These are phyloP conservation scores for Scolopax rusticola DNA, from an alignment of 2,797 vertebrate genomes.

Conservation along the genomic window DNA sequence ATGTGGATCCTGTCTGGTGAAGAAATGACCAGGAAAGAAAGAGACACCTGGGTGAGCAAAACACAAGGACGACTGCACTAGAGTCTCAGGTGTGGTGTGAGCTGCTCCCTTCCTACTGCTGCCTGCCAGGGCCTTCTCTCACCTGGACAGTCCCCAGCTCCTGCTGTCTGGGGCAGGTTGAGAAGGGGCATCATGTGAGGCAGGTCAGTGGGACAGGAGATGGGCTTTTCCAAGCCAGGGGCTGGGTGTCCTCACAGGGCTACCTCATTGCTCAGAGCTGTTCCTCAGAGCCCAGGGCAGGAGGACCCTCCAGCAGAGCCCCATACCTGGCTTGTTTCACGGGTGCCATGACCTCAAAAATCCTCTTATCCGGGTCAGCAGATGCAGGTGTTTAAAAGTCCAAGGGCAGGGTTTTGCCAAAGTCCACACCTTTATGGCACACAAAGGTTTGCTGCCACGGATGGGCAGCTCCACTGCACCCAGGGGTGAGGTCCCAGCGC, in stretches of 20 bases:
- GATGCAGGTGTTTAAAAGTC: background rate
- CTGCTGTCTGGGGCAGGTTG: background rate
- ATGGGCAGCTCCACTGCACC: accelerated
- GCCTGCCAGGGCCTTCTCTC: background rate
- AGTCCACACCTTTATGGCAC: constrained; percentile 21
- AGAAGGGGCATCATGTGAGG: accelerated
- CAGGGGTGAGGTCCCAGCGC: background rate
- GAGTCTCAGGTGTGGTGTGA: accelerated
- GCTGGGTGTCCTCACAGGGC: background rate
- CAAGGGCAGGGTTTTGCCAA: constrained; percentile 25
- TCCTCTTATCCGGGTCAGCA: background rate
- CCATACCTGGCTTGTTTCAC: accelerated
- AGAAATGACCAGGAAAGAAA: background rate
- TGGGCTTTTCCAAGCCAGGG: background rate
- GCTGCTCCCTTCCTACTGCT: background rate
- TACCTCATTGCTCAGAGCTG: accelerated
- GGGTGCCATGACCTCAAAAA: background rate
- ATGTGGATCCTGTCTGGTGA: background rate
- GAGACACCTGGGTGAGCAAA: background rate
- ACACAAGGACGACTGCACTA: background rate
- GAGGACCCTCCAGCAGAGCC: background rate
- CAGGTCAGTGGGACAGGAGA: background rate
- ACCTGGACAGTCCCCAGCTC: accelerated
- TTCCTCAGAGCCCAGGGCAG: accelerated
- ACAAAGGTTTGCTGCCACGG: accelerated